These are phyloP conservation scores for Gymnodraco acuticeps DNA, from an alignment of 2,797 vertebrate species.

Conservation along the genomic window DNA sequence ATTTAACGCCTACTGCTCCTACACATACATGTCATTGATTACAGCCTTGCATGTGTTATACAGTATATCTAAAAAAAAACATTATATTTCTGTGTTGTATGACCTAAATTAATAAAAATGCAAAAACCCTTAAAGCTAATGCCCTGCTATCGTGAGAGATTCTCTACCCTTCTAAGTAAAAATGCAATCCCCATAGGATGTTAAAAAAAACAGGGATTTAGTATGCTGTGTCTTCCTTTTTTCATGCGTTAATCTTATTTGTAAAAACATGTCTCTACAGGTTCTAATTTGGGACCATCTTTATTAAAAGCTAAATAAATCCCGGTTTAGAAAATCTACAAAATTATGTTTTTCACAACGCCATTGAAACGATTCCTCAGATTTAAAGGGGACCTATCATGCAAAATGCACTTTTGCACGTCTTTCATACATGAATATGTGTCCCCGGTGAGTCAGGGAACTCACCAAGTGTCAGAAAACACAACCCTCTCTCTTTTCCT, in stretches of 20 bases:
- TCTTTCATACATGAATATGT: too few species aligned
- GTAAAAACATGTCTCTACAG: not conserved
- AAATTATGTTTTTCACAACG: not conserved
- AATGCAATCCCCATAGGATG: conserved; percentile 22
- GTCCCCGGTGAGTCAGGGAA: too few species aligned
- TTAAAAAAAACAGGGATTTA: conserved; percentile 39
- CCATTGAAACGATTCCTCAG: not conserved
- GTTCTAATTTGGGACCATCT: conserved; percentile 1
- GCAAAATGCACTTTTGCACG: too few species aligned
- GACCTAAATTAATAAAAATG: conserved; percentile 22
- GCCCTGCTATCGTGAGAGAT: conserved; percentile 27
- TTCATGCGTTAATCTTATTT: conserved; percentile 24
- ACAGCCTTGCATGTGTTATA: conserved; percentile 6
- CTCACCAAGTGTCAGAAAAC: too few species aligned
- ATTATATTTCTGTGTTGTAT: conserved; percentile 27
- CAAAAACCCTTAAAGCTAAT: conserved; percentile 21
- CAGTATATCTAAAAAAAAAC: conserved; percentile 12
- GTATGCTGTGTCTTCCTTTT: not conserved
- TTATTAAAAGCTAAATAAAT: conserved; percentile 11
- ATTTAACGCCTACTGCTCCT: conserved; percentile 62
- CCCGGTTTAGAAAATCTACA: not conserved
- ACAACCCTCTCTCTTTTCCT: too few species aligned
- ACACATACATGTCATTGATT: conserved; percentile 37
- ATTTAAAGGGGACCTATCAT: not conserved
- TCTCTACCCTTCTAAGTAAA: conserved; percentile 59